phyloP scores from a whole-genome alignment of 2,888 invertebrate species.

The Sarcophaga carnaria region DNA sequence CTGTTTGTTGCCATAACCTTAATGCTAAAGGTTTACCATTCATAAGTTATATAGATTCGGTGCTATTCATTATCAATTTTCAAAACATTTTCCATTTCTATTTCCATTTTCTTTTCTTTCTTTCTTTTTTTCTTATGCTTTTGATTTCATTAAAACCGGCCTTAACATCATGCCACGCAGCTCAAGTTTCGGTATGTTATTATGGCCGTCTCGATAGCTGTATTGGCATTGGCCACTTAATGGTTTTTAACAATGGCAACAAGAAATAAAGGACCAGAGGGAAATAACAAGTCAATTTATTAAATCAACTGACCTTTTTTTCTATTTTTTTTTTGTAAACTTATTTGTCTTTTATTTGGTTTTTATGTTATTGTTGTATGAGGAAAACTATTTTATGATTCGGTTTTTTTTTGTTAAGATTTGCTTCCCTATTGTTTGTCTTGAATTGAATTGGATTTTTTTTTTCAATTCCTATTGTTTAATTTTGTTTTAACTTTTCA shows the following conservation, averaged over 20 bases:
- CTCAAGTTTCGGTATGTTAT: conserved; percentile 42
- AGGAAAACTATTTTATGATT: conserved; percentile 53
- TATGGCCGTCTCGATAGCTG: not conserved
- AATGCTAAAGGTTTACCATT: conserved; percentile 10
- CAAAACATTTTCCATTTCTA: not conserved
- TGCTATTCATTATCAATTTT: not conserved
- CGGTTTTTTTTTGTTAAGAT: not conserved
- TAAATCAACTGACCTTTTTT: conserved; percentile 57
- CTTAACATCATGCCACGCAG: conserved; percentile 46
- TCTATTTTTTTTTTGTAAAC: not conserved
- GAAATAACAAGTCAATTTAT: conserved; percentile 63
- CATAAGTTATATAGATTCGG: not conserved
- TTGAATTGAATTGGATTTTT: conserved; percentile 28
- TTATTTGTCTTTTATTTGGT: conserved; percentile 11
- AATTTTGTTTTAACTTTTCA: conserved; percentile 52
- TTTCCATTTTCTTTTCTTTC: not conserved
- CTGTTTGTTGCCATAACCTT: conserved; percentile 40
- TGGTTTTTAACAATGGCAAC: conserved; percentile 44
- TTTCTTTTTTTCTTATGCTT: not conserved
- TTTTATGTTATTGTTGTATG: conserved; percentile 41
- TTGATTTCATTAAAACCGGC: conserved; percentile 3
- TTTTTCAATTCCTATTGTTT: conserved; percentile 52
- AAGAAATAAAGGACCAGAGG: not conserved
- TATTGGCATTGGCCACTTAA: conserved; percentile 55
- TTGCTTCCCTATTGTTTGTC: not conserved